Percentiles rank a stretch among this genome's conserved stretches.
phyloP scores from a whole-genome alignment of 2,797 vertebrate genomes.

The Macropus fuliginosus region DNA sequence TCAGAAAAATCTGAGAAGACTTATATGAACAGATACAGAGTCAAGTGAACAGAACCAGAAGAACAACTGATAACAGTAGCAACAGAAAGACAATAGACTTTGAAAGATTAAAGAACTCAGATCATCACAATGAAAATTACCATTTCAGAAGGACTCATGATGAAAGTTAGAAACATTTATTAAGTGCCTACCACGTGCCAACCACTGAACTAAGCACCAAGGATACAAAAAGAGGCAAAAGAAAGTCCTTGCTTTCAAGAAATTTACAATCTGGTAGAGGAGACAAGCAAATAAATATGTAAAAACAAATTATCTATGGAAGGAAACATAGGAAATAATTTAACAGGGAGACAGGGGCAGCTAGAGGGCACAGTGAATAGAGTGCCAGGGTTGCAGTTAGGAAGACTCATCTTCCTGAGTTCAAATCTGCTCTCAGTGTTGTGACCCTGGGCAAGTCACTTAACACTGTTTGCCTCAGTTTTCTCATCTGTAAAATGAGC shows the following conservation, averaged over 20 bases:
- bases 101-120: neutral
- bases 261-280: neutral
- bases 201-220: neutral
- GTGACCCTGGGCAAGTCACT: neutral
- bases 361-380: neutral
- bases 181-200: neutral
- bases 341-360: neutral
- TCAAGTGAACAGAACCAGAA: neutral
- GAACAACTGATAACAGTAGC: neutral
- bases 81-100: neutral
- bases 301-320: neutral
- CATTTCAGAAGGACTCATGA: neutral
- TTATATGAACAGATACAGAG: neutral
- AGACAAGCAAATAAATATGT: neutral
- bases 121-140: neutral
- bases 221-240: neutral
- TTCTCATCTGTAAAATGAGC: neutral
- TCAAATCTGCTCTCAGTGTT: neutral
- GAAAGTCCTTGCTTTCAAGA: neutral
- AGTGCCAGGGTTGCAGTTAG: neutral
- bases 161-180: neutral
- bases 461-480: neutral
- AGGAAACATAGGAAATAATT: neutral
- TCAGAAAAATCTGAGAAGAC: neutral
- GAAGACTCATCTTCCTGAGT: neutral